Base-by-base conservation (phyloP, 1,140 invertebrate species). In the Pachypeltis micranthus region DNA sequence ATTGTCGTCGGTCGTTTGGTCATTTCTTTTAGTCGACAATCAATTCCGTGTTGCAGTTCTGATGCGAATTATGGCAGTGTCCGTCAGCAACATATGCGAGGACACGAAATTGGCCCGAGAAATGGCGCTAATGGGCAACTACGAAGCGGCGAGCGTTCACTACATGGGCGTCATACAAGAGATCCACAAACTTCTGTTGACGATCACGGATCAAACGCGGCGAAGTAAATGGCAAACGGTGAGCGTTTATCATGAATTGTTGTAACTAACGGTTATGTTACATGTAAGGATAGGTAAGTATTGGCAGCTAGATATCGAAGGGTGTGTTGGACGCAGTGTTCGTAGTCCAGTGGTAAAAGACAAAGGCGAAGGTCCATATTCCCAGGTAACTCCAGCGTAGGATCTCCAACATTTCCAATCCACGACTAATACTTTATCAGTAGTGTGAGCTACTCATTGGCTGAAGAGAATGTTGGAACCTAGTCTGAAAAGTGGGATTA, bases 161-260 rank as follows among this genome's bases (percentile, higher is more conserved):
- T 98, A 96, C 74, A 90, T 96, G 77, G 91, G 93, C 56, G 89
- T 93, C 2, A 80, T 94, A 29, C 89, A 93, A 73, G 90, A 93
- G 76, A 89, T 96, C 68, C 88, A 92, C 70, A 84, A 83, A 68
- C 80, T 95, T 26, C 80, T 96, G 47, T 79, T 83, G 19, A 86
- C 84, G 39, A 90, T 93, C 54, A 85, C 81, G 16, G 93, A 87
- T 66, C 83, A 83, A 55, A 84, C 83, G 65, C 81, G 85, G 62
- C 94, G 88, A 77, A 83, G 83, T 66, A 90, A 88, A 77, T 97
- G 94, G 92, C 91, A 87, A 74, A 82, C 89, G 80, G 89, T 90
- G 73, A 79, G 75, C 69, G n/a, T n/a, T n/a, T n/a, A n/a, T n/a
- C n/a, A n/a, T n/a, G n/a, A 44, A 26, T 10, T 21, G 39, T 26